Conservation (phyloP, 2,797 vertebrate species). For the Catostomus latipinnis region DNA sequence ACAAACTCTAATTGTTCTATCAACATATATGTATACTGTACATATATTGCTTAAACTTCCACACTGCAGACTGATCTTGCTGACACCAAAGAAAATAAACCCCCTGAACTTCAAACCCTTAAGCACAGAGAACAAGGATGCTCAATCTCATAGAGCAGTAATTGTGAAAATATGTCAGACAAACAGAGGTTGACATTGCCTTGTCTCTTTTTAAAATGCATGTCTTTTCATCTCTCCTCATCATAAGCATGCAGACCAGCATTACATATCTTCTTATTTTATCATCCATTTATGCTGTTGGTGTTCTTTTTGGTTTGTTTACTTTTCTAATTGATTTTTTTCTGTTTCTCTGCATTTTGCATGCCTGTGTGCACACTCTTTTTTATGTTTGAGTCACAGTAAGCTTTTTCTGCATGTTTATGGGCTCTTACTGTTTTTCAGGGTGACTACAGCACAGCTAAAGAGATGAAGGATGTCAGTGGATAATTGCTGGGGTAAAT, state of each 20-base stretch:
- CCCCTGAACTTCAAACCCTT: constrained; percentile 65
- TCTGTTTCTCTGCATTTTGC: constrained; percentile 4
- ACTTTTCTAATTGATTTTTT: constrained; percentile 65
- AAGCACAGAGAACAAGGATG: constrained; percentile 60
- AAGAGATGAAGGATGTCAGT: constrained; percentile 70
- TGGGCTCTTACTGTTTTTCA: constrained; percentile 59
- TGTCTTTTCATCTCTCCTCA: constrained; percentile 71
- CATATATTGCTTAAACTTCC: neutral
- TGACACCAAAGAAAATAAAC: constrained; percentile 59
- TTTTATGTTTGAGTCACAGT: constrained; percentile 67
- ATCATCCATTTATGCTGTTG: constrained; percentile 60
- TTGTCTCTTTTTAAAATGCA: constrained; percentile 70
- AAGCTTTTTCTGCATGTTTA: constrained; percentile 63
- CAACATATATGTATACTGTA: neutral
- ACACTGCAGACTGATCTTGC: constrained; percentile 64
- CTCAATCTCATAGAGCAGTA: constrained; percentile 68
- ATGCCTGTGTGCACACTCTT: constrained; percentile 23
- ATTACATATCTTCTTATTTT: constrained; percentile 64
- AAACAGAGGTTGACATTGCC: constrained; percentile 64
- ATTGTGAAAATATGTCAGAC: constrained; percentile 80
- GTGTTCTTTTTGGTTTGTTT: constrained; percentile 71
- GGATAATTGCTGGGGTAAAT: constrained; percentile 79
- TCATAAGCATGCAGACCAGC: constrained; percentile 63
- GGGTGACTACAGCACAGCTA: constrained; percentile 56
- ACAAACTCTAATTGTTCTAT: neutral